Conservation (phyloP, 2,113 vertebrate species). For the Calyptomena viridis region DNA sequence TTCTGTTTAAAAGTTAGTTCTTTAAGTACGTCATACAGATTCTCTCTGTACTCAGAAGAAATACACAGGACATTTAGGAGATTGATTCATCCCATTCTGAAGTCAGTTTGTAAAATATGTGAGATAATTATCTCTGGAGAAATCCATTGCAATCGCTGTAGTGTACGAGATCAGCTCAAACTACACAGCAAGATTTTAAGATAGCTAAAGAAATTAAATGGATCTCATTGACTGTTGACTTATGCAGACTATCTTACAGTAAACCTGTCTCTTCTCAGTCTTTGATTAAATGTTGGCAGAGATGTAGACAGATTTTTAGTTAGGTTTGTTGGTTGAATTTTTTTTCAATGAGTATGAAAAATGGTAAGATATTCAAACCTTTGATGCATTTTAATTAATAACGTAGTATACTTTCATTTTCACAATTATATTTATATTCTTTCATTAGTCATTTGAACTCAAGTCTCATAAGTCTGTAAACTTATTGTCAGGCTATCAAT, state of each 20-base stretch:
- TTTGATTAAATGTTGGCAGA: neutral
- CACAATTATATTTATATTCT: neutral
- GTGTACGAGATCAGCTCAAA: neutral
- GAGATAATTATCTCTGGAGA: neutral
- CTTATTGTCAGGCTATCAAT: neutral
- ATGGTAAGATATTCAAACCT: neutral
- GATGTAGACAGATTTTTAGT: neutral
- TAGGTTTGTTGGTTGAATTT: neutral
- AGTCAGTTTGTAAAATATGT: neutral
- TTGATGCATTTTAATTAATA: neutral
- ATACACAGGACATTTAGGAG: neutral
- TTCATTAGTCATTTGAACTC: neutral
- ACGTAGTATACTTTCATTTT: neutral
- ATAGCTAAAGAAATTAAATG: neutral
- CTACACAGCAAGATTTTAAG: neutral
- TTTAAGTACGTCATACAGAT: neutral
- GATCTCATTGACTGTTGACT: neutral
- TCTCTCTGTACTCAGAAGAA: neutral
- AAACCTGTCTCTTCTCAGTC: neutral
- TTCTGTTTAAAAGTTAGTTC: neutral
- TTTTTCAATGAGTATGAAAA: neutral
- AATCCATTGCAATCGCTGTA: neutral
- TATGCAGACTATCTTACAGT: neutral
- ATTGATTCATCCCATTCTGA: neutral
- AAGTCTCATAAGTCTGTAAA: neutral